Evolutionary conservation across 2,113 vertebrate genomes (phyloP), one percentile per base, ranked within the genome.

Genomic region (Numida meleagris): DNA sequence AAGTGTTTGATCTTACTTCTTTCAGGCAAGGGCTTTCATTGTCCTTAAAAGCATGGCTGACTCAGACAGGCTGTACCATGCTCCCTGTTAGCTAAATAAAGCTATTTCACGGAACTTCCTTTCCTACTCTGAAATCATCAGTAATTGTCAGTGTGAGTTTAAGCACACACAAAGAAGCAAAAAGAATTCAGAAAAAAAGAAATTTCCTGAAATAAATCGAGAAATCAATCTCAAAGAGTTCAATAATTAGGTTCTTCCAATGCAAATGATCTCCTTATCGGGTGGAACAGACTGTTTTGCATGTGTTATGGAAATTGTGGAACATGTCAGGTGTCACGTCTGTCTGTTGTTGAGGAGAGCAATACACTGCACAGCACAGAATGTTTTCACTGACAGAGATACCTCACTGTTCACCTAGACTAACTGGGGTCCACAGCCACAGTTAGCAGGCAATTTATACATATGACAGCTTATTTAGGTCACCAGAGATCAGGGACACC

Each of bases 401-500:
- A 65, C 40, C 66, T 10, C 63, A 29, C 29, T 29, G 43, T 33
- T 53, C 61, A 86, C 10, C 31, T 21, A 18, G 4, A 34, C 8
- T 19, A 80, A 74, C 29, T 83, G 34, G 29, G 65, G 40, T 45
- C 57, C 42, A 36, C 1, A 23, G 73, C 12, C 79, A 85, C 57
- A 57, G 29, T 53, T 9, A 33, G 40, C 3, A 5, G 12, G 13
- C 61, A 36, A 36, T 25, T 45, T 27, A 45, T 33, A 72, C 20
- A 19, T 3, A 45, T 0, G 4, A 36, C 16, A 55, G 55, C 67
- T 93, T 61, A 82, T n/a, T 66, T 55, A 85, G 23, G 25, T 50
- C 70, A 76, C n/a, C 24, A 87, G 71, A 94, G 50, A 78, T 65
- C 67, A 88, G 17, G 45, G 43, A 23, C 24, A 79, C 27, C 66